Evolutionary conservation across 2,113 vertebrate genomes (phyloP).

Genomic region (Rhipidura dahli): DNA sequence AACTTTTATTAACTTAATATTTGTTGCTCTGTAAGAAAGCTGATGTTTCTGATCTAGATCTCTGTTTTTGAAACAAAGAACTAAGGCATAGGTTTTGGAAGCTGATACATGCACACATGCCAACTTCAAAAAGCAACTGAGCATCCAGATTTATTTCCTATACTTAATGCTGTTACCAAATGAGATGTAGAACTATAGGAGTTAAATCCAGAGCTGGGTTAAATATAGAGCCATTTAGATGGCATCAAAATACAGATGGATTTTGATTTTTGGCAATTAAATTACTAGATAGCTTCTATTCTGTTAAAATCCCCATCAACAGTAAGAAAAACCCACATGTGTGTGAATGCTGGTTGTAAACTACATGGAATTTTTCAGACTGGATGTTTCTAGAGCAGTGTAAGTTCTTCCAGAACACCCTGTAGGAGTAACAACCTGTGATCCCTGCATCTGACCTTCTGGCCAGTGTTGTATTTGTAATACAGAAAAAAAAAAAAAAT

Average conservation of each 20-base stretch:
- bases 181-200: neutral
- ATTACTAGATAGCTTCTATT: neutral
- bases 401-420: neutral
- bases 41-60: neutral
- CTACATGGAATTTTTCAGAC: neutral
- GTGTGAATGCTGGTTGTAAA: neutral
- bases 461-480: neutral
- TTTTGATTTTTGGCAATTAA: neutral
- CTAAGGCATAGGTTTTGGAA: neutral
- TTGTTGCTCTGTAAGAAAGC: neutral
- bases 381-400: neutral
- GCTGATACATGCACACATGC: neutral
- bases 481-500: neutral
- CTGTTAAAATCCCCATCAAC: neutral
- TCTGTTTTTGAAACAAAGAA: neutral
- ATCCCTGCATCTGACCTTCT: accelerated
- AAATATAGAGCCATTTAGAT: neutral
- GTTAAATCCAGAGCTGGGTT: neutral
- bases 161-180: neutral
- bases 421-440: neutral
- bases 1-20: neutral
- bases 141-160: neutral
- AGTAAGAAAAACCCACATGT: neutral
- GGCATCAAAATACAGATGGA: neutral
- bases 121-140: neutral